Evolutionary conservation across 2,888 invertebrate genomes (phyloP), one percentile per base, ranked within the genome.

Genomic region (Drosophila greeni): DNA sequence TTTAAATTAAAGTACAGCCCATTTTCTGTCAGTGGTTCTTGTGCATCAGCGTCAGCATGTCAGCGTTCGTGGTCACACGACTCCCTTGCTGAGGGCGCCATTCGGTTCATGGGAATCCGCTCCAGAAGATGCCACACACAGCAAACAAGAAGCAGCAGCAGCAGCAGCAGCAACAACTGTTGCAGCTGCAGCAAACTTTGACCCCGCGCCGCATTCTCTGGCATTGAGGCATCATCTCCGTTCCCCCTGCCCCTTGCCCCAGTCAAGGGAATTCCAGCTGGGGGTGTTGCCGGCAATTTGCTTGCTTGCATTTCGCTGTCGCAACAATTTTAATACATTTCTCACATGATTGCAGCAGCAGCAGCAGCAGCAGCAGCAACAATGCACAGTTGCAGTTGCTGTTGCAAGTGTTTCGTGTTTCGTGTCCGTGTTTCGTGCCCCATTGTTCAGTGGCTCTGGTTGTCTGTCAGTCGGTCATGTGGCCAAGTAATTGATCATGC

Each of bases 231-330:
- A 47, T 47, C 45, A 47, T 45, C 45, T 18, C 18, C 69, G 78
- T 67, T 77, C 52, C 65, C 48, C 39, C 9, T 11, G 7, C 2
- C 11, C 11, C 2, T 29, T 29, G 9, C 26, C 12, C 12, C 34
- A 34, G 16, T 9, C 53, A 36, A 14, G 31, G 18, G 39, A 14
- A 31, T 16, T 31, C 45, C 5, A 40, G 31, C 7, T 37, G 36
- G 16, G 33, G 47, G 48, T 65, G 56, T 57, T 60, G 70, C 64
- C 70, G 54, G 58, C 70, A 70, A 80, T 74, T 76, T 72, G 79
- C 82, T 79, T 74, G 84, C 82, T 74, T 76, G 74, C 80, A 75
- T 70, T 77, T 79, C 55, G 80, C 80, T 82, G 84, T 84, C 84
- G 84, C 77, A 79, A 84, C 62, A 70, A 59, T 82, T 82, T 80